Evolutionary conservation across 1,140 invertebrate species (phyloP).

Genomic region (Aplysia californica): DNA sequence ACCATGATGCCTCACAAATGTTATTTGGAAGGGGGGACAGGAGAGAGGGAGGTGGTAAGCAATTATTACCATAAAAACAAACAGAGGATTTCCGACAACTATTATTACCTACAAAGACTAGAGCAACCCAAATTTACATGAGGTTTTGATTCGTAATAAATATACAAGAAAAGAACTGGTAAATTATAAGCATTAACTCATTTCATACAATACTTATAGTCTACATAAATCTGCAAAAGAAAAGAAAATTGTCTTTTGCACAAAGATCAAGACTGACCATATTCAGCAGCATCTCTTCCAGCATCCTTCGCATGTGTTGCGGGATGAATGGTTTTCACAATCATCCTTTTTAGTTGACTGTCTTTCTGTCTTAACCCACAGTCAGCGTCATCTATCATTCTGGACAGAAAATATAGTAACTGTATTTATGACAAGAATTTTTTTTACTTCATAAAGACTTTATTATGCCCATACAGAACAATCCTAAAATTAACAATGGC

Average conservation of each 20-base stretch:
- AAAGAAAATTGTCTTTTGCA: background rate
- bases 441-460: background rate
- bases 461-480: too few relatives aligned
- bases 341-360: too few relatives aligned
- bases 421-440: background rate
- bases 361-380: too few relatives aligned
- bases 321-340: slow-evolving; percentile 16
- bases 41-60: background rate
- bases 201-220: background rate
- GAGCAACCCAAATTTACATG: background rate
- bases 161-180: background rate
- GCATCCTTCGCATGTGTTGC: slow-evolving; percentile 4
- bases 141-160: background rate
- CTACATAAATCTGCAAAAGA: background rate
- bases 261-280: background rate
- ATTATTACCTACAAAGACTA: background rate
- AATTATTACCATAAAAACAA: background rate
- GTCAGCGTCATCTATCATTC: too few relatives aligned
- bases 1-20: too few relatives aligned
- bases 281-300: background rate
- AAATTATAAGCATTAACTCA: background rate
- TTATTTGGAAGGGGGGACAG: background rate
- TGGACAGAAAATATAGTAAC: background rate
- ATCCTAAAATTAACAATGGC: too few relatives aligned
- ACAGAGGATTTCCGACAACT: background rate